phyloP scores from a whole-genome alignment of 92 coral and sea anemone species.

The Phenganax stokvisi region DNA sequence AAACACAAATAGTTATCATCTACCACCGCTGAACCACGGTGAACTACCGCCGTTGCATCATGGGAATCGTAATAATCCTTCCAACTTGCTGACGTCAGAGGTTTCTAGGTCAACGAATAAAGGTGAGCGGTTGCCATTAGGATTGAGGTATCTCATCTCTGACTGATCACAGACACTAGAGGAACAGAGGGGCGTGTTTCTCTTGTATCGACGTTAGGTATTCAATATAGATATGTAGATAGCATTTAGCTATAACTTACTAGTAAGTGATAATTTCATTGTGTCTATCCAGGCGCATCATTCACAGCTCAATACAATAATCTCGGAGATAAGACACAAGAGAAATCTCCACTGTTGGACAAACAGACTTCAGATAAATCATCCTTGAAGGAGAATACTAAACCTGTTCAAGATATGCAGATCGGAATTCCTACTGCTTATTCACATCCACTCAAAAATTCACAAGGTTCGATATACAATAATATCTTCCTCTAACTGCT shows the following conservation, averaged over 20 bases:
- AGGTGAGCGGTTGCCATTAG: slow-evolving; percentile 2
- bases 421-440: slow-evolving; percentile 36
- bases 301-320: slow-evolving; percentile 32
- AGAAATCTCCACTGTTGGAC: slow-evolving; percentile 10
- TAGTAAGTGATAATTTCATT: not conserved
- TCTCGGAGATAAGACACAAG: not conserved
- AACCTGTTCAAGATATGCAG: slow-evolving; percentile 38
- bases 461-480: not conserved
- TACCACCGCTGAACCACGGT: slow-evolving; percentile 77
- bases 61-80: slow-evolving; percentile 55
- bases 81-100: slow-evolving; percentile 45
- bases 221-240: not conserved
- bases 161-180: not conserved
- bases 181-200: not conserved
- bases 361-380: slow-evolving; percentile 21
- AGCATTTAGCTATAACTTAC: not conserved
- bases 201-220: too few species aligned
- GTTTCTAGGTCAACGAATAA: not conserved
- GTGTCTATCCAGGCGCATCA: slow-evolving; percentile 5
- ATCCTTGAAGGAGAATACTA: slow-evolving; percentile 5
- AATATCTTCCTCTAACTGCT: too few species aligned
- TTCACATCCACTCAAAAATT: not conserved
- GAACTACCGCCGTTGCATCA: slow-evolving; percentile 71
- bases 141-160: not conserved
- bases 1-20: slow-evolving; percentile 40